Conservation (phyloP, 2,888 invertebrate species). For the Xylota sylvarum region DNA sequence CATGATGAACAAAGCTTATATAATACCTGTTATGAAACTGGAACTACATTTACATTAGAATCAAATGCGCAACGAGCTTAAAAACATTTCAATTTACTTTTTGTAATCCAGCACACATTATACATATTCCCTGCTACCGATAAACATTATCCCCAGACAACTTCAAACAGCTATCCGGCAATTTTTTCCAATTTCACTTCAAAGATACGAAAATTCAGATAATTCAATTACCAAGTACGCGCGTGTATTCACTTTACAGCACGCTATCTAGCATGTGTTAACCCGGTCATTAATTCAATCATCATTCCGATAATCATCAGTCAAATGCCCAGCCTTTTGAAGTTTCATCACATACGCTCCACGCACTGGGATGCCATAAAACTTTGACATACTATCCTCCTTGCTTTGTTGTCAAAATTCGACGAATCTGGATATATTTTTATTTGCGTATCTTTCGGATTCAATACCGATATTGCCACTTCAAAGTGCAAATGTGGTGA, state of each 20-base stretch:
- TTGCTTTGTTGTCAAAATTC: background rate
- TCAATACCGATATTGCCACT: background rate
- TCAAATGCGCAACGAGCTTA: too few species aligned
- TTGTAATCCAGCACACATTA: background rate
- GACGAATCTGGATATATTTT: background rate
- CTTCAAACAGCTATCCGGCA: slow-evolving; percentile 9
- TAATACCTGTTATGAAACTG: too few species aligned
- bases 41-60: too few species aligned
- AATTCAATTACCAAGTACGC: background rate
- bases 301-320: slow-evolving; percentile 47
- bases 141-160: background rate
- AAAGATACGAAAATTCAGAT: slow-evolving; percentile 3
- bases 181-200: background rate
- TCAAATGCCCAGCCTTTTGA: slow-evolving; percentile 2
- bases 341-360: background rate
- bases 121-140: background rate
- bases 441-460: background rate
- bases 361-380: background rate
- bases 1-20: too few species aligned
- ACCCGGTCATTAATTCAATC: slow-evolving; percentile 51
- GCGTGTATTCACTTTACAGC: slow-evolving; percentile 26
- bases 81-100: background rate
- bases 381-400: background rate
- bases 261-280: slow-evolving; percentile 11
- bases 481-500: background rate